phyloP scores from a whole-genome alignment of 2,797 vertebrate species.

The Silurus lanzhouensis region DNA sequence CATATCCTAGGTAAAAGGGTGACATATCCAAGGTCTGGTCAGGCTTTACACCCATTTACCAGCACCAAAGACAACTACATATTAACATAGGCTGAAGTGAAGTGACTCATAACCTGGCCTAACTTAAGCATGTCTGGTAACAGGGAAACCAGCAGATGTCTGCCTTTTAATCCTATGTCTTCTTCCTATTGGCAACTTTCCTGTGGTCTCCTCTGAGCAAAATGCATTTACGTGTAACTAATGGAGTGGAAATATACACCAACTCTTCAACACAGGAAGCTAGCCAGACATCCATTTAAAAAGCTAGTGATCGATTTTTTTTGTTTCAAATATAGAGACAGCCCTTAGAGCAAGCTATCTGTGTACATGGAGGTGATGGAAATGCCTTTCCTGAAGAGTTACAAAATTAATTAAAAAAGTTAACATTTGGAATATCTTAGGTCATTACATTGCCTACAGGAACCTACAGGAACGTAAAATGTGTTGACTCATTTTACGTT shows the following conservation, averaged over 20 bases:
- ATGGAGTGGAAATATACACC: background rate
- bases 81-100: background rate
- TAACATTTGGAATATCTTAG: too few species aligned
- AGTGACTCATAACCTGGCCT: background rate
- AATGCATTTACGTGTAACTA: background rate
- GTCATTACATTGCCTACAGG: too few species aligned
- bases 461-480: too few species aligned
- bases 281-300: background rate
- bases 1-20: background rate
- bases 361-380: background rate
- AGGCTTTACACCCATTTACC: background rate
- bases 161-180: background rate
- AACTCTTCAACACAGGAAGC: background rate
- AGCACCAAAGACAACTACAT: background rate
- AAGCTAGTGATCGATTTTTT: background rate
- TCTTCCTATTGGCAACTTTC: background rate
- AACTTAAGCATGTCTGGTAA: background rate
- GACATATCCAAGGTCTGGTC: background rate
- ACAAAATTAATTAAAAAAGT: background rate
- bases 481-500: background rate
- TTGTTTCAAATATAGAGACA: background rate
- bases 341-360: too few species aligned
- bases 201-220: background rate
- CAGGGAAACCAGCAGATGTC: background rate
- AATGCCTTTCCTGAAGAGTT: background rate